These are phyloP conservation scores for Sander lucioperca DNA, from an alignment of 2,113 vertebrate genomes.

Conservation along the genomic window DNA sequence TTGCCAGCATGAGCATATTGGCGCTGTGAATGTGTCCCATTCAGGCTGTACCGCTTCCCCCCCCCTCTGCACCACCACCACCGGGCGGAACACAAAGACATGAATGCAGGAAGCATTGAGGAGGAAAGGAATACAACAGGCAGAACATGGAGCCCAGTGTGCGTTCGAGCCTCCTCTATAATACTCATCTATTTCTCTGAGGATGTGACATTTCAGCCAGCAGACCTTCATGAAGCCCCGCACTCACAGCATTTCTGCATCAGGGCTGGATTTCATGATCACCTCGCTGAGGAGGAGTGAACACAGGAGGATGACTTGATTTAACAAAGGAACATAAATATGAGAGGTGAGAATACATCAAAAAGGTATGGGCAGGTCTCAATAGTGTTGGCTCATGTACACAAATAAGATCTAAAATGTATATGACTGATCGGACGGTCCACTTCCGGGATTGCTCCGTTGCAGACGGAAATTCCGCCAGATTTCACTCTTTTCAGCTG, in stretches of 20 bases:
- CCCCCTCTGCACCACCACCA: background rate
- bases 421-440: no score
- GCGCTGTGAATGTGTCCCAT: constrained; percentile 18
- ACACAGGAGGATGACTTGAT: constrained; percentile 9
- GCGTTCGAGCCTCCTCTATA: constrained; percentile 19
- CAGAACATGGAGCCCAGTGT: constrained; percentile 11
- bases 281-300: background rate
- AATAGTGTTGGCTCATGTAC: background rate
- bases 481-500: no score
- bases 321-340: background rate
- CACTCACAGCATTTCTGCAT: background rate
- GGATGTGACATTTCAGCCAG: constrained; percentile 57
- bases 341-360: background rate
- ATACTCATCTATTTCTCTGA: constrained; percentile 36
- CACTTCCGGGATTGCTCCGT: no score
- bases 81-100: constrained; percentile 11
- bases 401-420: background rate
- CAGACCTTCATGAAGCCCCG: background rate
- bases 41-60: background rate
- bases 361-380: background rate
- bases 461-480: no score
- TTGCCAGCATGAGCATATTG: constrained; percentile 38
- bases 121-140: background rate
- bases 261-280: constrained; percentile 26
- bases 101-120: constrained; percentile 3